Evolutionary conservation across 2,888 invertebrate species (phyloP), one percentile per base, ranked within the genome.

Genomic region (Trachelus iudaicus): DNA sequence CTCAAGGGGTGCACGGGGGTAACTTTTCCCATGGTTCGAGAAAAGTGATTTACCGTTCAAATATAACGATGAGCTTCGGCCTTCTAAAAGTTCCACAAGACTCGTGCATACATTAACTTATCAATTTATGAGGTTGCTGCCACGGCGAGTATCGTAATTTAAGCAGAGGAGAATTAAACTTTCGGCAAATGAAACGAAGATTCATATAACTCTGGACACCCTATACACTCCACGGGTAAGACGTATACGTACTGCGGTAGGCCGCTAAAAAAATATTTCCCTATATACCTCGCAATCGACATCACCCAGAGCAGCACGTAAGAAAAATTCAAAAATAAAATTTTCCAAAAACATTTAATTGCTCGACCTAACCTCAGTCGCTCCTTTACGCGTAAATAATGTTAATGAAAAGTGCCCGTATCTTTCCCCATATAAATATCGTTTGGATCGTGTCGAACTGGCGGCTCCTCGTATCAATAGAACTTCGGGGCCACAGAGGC

Each of bases 401-500:
- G 13, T 13, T 37, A 56, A 56, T 56, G 40, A 56, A 56, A 56
- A 56, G 40, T 56, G 40, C 23, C 40, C 0, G 23, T 6, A 23
- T 0, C 23, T 56, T 9, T 56, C 40, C 40, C 40, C 40, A 56
- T 56, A 56, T 23, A 23, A 56, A 56, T 56, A 56, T 56, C 40
- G 9, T 56, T 56, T 56, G 23, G 40, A 56, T 23, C 40, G 23
- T 23, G 40, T 56, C 40, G 40, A 15, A 56, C 23, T 56, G 40
- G 23, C 40, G 23, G 9, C 40, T 56, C 40, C 40, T 56, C 23
- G 69, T 75, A 86, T 85, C 84, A 81, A 77, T 81, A 69, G 76
- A 74, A 79, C 82, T 79, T 79, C 40, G 40, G 80, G 82, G 77
- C 78, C 79, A 77, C 77, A 69, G 80, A 82, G 79, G 81, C 82